Percentiles rank a stretch among this genome's conserved stretches.
phyloP scores from a whole-genome alignment of 2,113 vertebrate genomes.

The Todiramphus chloris region DNA sequence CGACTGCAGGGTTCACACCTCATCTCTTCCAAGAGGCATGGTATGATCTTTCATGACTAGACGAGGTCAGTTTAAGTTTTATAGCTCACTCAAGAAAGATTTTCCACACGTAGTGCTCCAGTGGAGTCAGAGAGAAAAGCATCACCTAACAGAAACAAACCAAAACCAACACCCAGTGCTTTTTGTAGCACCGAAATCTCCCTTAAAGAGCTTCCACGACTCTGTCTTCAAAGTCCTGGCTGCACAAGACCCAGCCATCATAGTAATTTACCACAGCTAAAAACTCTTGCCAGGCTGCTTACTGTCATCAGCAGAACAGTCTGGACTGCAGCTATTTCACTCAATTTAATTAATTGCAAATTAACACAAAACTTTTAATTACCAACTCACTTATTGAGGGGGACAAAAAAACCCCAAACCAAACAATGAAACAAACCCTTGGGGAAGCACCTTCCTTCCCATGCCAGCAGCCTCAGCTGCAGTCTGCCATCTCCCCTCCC shows the following conservation, averaged over 20 bases:
- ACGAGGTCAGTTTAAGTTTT: neutral
- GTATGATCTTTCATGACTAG: neutral
- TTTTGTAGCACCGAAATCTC: neutral
- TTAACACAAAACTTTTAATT: neutral
- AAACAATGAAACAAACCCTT: neutral
- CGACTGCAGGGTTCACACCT: neutral
- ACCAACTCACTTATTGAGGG: neutral
- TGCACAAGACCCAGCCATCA: neutral
- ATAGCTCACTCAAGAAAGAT: neutral
- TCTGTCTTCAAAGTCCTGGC: neutral
- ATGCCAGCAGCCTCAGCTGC: rapidly evolving
- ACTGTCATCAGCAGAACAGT: rapidly evolving
- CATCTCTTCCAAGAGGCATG: neutral
- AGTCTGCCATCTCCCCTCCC: neutral
- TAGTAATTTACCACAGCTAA: neutral
- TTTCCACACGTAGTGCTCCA: neutral
- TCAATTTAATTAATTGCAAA: neutral
- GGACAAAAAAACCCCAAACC: neutral
- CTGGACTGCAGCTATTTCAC: neutral
- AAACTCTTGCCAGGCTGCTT: neutral
- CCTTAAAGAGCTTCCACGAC: rapidly evolving
- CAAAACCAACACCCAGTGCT: neutral
- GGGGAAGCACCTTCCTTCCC: neutral
- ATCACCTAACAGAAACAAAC: neutral
- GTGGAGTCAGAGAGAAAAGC: neutral